phyloP scores from a whole-genome alignment of 1,140 invertebrate genomes.

The Zophobas morio region DNA sequence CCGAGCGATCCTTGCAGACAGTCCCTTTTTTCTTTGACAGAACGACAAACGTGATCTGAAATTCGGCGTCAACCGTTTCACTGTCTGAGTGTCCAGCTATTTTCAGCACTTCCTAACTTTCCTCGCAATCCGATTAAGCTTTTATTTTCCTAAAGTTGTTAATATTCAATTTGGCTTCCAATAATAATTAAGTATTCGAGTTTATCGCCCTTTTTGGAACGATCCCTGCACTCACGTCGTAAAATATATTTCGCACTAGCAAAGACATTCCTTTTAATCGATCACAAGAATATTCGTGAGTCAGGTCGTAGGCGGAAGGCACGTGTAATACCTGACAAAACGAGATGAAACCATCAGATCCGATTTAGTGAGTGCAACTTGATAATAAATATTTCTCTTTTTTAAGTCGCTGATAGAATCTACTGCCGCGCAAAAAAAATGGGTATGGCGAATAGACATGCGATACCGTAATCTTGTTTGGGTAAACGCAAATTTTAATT shows the following conservation, averaged over 20 bases:
- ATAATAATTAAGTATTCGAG: not conserved
- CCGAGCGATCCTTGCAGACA: conserved; percentile 11
- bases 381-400: too few relatives aligned
- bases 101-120: not conserved
- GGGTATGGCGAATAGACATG: not conserved
- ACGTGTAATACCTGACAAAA: not conserved
- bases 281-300: not conserved
- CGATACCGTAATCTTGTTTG: not conserved
- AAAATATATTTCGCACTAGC: not conserved
- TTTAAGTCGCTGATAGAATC: too few relatives aligned
- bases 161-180: conserved; percentile 15
- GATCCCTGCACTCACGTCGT: not conserved
- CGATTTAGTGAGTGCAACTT: too few relatives aligned
- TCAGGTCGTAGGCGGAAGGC: not conserved
- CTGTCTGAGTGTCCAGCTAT: not conserved
- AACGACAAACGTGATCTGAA: conserved; percentile 10
- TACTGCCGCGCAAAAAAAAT: not conserved
- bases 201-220: not conserved
- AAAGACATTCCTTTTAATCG: not conserved
- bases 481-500: not conserved
- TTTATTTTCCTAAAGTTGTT: conserved; percentile 6
- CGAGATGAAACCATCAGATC: too few relatives aligned
- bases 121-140: not conserved
- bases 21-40: conserved; percentile 10
- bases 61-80: conserved; percentile 4